Evolutionary conservation across 2,113 vertebrate genomes (phyloP), one percentile per base, ranked within the genome.

Genomic region (Otolemur garnettii): DNA sequence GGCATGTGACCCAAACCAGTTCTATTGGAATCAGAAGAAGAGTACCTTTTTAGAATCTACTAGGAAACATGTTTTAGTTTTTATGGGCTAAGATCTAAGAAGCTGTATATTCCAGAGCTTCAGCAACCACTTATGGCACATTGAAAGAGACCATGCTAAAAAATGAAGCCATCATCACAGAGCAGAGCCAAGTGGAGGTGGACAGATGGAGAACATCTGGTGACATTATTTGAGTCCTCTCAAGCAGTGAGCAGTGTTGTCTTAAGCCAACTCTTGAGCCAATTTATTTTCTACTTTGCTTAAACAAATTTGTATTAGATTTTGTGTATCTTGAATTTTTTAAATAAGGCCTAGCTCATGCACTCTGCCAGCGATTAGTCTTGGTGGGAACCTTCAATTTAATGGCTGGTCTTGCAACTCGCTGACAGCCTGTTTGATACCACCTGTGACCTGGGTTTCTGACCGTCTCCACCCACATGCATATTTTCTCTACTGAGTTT

Each of bases 201-300:
- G 60, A 88, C 19, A 85, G 26, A 21, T 10, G 33, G 11, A 78
- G 38, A 91, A 28, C 18, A n/a, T 87, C 26, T 89, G 38, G 30
- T 74, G 59, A 59, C 75, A 60, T 77, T n/a, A 69, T 85, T 50
- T 83, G 62, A 74, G 55, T 42, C 10, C 60, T 93, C 72, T 84
- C 19, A 84, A 62, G 38, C 15, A 94, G 19, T 24, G n/a, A 68
- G 62, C 4, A 12, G 62, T 28, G 11, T 62, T 59, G 22, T 78
- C 62, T 79, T 86, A 71, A 83, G 35, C 19, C 18, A 78, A 64
- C 38, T 60, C 68, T 66, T 66, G 2, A 89, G 50, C 57, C 64
- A 79, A 4, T 71, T 69, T 69, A 84, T 64, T 91, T 13, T 97
- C 71, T 68, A 57, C 33, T 89, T 92, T 66, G 28, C 59, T 95